Evolutionary conservation across 1,140 invertebrate species (phyloP).

Genomic region (Caligus rogercresseyi): DNA sequence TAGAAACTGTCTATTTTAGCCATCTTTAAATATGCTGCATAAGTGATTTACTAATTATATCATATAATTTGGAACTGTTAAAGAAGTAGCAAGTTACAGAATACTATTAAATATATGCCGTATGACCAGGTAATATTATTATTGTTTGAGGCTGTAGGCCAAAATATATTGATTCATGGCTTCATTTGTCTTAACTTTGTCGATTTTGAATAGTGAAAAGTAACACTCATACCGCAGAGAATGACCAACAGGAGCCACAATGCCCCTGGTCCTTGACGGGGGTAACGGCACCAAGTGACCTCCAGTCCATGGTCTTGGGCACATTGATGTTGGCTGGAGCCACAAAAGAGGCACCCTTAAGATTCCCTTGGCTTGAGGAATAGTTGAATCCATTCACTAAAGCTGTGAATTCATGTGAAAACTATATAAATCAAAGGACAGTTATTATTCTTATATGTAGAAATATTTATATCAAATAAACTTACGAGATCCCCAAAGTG

Average conservation of each 20-base stretch:
- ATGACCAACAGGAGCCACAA: constrained; percentile 31
- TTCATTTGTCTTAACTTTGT: no score
- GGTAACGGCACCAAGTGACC: constrained; percentile 30
- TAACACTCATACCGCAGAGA: constrained; percentile 36
- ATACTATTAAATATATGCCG: no score
- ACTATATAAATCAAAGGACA: not conserved
- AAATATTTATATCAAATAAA: not conserved
- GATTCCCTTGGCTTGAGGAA: not conserved
- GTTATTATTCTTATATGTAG: not conserved
- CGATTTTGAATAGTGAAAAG: no score
- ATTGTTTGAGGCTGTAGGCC: no score
- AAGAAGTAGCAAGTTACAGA: no score
- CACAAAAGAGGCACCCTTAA: constrained; percentile 43
- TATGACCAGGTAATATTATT: no score
- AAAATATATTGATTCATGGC: no score
- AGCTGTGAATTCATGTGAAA: constrained; percentile 9
- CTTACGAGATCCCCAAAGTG: constrained; percentile 60
- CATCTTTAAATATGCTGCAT: no score
- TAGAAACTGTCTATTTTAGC: no score
- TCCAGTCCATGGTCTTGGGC: constrained; percentile 38
- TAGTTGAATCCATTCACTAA: not conserved
- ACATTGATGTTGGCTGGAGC: constrained; percentile 47
- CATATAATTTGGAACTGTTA: no score
- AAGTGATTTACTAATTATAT: no score
- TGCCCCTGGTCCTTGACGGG: constrained; percentile 31